Conservation (phyloP, 2,888 invertebrate species). For the Phengaris arion region DNA sequence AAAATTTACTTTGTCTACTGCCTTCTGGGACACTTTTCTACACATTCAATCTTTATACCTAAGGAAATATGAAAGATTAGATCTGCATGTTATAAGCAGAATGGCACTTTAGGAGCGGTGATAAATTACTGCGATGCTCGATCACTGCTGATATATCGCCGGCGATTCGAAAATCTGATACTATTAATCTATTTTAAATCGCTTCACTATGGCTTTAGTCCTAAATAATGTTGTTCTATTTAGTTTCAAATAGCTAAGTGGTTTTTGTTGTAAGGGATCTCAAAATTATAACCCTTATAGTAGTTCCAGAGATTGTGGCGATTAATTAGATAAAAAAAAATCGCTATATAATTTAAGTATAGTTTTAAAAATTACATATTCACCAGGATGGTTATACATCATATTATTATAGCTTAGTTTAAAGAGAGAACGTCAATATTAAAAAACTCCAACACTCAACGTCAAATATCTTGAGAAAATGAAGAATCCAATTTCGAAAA, state of each 20-base stretch:
- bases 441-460: too few species aligned
- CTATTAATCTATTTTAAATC: constrained; percentile 18
- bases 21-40: neutral
- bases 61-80: constrained; percentile 1
- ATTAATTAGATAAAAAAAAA: too few species aligned
- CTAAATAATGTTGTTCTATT: constrained; percentile 11
- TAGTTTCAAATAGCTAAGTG: neutral
- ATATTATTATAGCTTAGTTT: too few species aligned
- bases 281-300: too few species aligned
- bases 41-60: neutral
- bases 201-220: neutral
- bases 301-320: too few species aligned
- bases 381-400: too few species aligned
- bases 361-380: too few species aligned
- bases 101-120: constrained; percentile 17
- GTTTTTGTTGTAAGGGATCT: neutral
- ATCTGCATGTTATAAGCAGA: constrained; percentile 8
- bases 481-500: neutral
- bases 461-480: too few species aligned
- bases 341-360: too few species aligned
- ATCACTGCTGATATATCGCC: constrained; percentile 16
- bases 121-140: constrained; percentile 15
- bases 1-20: neutral
- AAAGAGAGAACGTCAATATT: too few species aligned
- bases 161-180: constrained; percentile 19